Base-by-base conservation (phyloP, 1,140 invertebrate genomes). In the Ooceraea biroi region DNA sequence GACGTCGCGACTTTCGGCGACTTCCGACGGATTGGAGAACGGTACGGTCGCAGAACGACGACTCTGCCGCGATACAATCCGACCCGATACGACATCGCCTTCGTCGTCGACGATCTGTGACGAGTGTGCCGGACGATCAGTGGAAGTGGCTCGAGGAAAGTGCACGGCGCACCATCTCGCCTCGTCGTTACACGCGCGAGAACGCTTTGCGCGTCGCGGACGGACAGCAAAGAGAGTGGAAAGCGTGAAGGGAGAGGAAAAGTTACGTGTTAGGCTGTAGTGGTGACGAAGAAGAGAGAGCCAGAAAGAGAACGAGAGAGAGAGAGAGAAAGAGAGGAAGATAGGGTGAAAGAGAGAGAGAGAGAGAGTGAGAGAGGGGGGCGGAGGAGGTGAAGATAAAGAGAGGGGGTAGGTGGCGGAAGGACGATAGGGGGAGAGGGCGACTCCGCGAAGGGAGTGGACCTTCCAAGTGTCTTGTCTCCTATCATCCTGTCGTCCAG, bases 401-500 rank as follows among this genome's bases (percentile, higher is more conserved):
- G 25, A 57, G 55, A 76, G 74, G 68, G 82, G 74, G 46, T 41
- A 60, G 72, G 83, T 63, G 80, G 83, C 77, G 55, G 88, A 80
- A 82, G 78, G 80, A 85, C 83, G 84, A 85, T 85, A 80, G 87
- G 84, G 78, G 78, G 76, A 85, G 87, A 86, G 88, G 88, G 88
- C 61, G 77, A 61, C 69, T 68, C 82, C 82, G 36, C 80, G 57
- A 85, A 90, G 90, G 89, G 36, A 36, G 90, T 90, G 90, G 82
- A 71, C 85, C 86, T 74, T 89, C 90, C 88, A 91, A 92, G 91
- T 90, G 88, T 92, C 91, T 91, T 86, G 91, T 92, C 91, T 91
- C 91, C 88, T 91, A 91, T 91, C 91, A 90, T 92, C 91, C 88
- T 91, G 87, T 92, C 91, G 90, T 91, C 89, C 90, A 88, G 87